Base-by-base conservation (phyloP, 2,113 vertebrate genomes). In the Gadus chalcogrammus region DNA sequence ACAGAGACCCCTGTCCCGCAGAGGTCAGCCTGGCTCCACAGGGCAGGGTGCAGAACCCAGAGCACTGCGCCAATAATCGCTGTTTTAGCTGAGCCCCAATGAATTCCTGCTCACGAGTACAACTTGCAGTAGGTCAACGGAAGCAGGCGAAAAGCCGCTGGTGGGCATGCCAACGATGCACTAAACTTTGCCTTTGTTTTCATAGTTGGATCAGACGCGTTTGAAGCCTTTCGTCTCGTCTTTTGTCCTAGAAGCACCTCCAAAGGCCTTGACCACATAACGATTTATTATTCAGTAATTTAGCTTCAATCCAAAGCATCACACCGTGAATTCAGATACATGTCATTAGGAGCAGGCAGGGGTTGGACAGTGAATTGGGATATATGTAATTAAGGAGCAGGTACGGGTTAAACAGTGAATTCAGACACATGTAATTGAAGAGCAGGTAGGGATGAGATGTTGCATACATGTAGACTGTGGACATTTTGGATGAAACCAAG, bases 11-110 rank as follows among this genome's bases (percentile, higher is more conserved):
- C 80, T 59, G 9, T 79, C 74, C 74, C 60, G 71, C 70, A 73
- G 82, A 86, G 89, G 86, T 88, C 83, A 82, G 81, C 74, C 62
- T 3, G 31, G 75, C 82, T 76, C 80, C 80, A 79, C 82, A 82
- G 86, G 82, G 82, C 85, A 87, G 75, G 55, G 67, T 73, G 72
- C 82, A 71, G 82, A 80, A 68, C 82, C 79, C 75, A 81, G 84
- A 84, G 79, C 73, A 53, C 59, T n/a, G 62, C 70, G 79, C 84
- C 87, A 85, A 80, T 83, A 80, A 80, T 78, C 70, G 17, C 72
- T 48, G 27, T 84, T 82, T 86, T 76, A 87, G 84, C 84, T 83
- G 80, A 85, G 79, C 68, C 71, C 60, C 75, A 63, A n/a, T 70
- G 71, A 83, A 85, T 79, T 76, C 61, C 66, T 74, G 38, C 60